Evolutionary conservation across 2,888 invertebrate species (phyloP), one percentile per base, ranked within the genome.

Genomic region (Hemithea aestivaria): DNA sequence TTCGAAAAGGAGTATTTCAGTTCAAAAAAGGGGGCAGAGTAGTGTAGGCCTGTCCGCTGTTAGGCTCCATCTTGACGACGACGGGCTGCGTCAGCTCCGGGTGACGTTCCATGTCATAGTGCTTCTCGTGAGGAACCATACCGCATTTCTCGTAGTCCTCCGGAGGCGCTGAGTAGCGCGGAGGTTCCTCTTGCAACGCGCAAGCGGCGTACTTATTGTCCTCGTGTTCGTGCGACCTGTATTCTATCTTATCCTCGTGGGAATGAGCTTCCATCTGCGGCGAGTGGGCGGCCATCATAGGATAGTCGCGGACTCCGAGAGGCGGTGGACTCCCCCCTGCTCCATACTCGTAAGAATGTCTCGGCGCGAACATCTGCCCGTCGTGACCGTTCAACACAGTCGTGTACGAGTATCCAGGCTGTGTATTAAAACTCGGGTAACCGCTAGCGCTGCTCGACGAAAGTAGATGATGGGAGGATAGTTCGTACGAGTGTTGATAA

Each of bases 1-100:
- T 87, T 88, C 82, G 88, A 85, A 85, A 88, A 87, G 77, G 88
- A 88, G 88, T 88, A 88, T 87, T 88, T 88, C 88, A 92, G 85
- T 92, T 92, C 90, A 92, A 89, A 92, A 93, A 93, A 90, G 92
- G 92, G 84, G 93, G 93, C 79, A 93, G 78, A 35, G 92, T 89
- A 24, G 92, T 92, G 66, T 92, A 93, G 30, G 88, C 89, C 65
- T 91, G 91, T 48, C 79, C 56, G 16, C 55, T 40, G 47, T 47
- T 85, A 10, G 90, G 89, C 59, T 90, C 90, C 83, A 85, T 90
- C 55, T 90, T 90, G 33, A 90, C 85, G 57, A 79, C 89, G 50
- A 73, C 89, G 23, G 65, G 80, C 52, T 75, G 89, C 37, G 71
- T 73, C 47, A 73, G 69, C 27, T 88, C 87, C 8, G 65, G 52